Percentiles rank a stretch among this genome's conserved stretches.
phyloP scores from a whole-genome alignment of 2,797 vertebrate species.

The Hypotaenidia okinawae region DNA sequence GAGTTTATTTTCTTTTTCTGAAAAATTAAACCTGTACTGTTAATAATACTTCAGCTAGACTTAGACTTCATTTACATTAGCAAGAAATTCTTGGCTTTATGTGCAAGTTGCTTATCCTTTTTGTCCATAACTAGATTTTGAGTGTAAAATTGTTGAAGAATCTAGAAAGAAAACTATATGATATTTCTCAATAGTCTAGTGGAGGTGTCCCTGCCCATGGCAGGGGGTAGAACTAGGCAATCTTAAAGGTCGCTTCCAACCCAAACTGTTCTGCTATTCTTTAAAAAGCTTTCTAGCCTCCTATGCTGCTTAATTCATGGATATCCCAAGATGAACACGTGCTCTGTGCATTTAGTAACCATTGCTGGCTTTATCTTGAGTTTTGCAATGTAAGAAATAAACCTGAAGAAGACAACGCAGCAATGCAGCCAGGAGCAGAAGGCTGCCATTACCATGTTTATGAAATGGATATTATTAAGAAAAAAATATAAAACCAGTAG shows the following conservation, averaged over 20 bases:
- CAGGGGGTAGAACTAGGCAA: no score
- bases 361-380: neutral
- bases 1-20: neutral
- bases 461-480: neutral
- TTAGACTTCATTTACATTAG: neutral
- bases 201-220: no score
- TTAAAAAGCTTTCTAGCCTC: neutral
- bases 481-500: neutral
- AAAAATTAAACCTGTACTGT: neutral
- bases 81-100: neutral
- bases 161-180: neutral
- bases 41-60: neutral
- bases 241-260: no score
- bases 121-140: neutral
- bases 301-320: neutral
- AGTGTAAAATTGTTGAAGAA: neutral
- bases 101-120: neutral
- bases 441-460: neutral
- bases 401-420: rapidly evolving
- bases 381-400: neutral
- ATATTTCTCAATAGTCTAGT: neutral
- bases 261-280: no score
- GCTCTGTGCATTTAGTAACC: neutral
- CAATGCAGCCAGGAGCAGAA: neutral
- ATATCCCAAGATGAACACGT: rapidly evolving